phyloP scores from a whole-genome alignment of 2,888 invertebrate genomes.

The Sminthurinus aureus region DNA sequence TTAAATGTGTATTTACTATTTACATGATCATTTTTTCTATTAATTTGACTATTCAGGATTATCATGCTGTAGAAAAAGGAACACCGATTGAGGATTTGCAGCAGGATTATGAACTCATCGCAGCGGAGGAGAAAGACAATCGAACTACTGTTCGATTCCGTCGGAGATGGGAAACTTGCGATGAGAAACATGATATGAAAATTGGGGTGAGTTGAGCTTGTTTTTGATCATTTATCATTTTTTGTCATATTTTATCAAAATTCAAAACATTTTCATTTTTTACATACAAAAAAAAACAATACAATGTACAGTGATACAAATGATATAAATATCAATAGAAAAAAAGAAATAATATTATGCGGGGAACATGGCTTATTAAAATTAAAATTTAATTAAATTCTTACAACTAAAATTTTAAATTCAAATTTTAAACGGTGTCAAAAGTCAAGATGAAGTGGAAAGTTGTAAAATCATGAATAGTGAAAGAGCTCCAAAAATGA shows the following conservation, averaged over 20 bases:
- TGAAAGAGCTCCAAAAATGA: background rate
- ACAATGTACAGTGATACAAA: background rate
- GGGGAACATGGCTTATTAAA: too few species aligned
- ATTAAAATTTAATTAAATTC: too few species aligned
- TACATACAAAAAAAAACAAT: too few species aligned
- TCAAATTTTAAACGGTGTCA: background rate
- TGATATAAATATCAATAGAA: background rate
- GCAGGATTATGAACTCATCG: slow-evolving; percentile 61
- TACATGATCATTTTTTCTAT: too few species aligned
- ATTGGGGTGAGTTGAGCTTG: slow-evolving; percentile 45
- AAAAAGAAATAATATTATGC: too few species aligned
- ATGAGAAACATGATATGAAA: slow-evolving; percentile 55
- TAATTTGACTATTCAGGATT: slow-evolving; percentile 58
- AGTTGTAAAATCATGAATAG: background rate
- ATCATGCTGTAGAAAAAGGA: slow-evolving; percentile 54
- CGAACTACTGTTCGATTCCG: slow-evolving; percentile 61
- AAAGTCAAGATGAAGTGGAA: background rate
- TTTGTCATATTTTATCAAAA: background rate
- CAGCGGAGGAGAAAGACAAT: slow-evolving; percentile 61
- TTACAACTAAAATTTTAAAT: too few species aligned
- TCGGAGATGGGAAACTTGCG: slow-evolving; percentile 62
- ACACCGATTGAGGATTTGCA: slow-evolving; percentile 60
- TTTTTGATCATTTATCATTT: background rate
- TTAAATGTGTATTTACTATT: too few species aligned
- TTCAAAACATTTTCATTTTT: background rate